A percentile compares a stretch with the other conserved stretches of the same genome.
phyloP scores from a whole-genome alignment of 2,888 invertebrate species.

The Lymantria dispar region DNA sequence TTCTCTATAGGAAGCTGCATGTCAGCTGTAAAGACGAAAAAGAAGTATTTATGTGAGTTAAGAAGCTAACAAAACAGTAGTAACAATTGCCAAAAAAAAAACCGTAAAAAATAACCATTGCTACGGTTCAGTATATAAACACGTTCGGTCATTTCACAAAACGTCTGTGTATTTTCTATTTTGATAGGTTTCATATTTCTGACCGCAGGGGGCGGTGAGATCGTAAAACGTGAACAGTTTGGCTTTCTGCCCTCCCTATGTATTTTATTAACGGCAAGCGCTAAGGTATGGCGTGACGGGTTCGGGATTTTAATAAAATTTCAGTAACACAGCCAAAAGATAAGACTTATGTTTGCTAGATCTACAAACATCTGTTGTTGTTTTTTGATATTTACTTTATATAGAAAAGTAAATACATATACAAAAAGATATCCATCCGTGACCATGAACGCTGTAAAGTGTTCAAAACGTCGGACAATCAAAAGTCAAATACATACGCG shows the following conservation, averaged over 20 bases:
- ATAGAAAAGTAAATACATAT: constrained; percentile 4
- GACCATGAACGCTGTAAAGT: no score
- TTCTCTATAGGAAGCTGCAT: no score
- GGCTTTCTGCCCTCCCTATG: constrained; percentile 53
- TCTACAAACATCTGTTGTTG: constrained; percentile 20
- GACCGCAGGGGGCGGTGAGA: constrained; percentile 52
- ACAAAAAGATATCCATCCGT: no score
- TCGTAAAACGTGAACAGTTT: constrained; percentile 54
- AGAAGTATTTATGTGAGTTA: no score
- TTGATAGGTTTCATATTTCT: constrained; percentile 67
- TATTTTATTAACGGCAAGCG: constrained; percentile 49
- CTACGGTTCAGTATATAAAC: constrained; percentile 40
- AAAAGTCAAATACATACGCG: no score
- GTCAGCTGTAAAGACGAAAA: no score
- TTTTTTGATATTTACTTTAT: constrained; percentile 2
- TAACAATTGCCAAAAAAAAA: no score
- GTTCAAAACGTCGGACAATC: no score
- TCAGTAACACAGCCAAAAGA: constrained; percentile 33
- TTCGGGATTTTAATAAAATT: constrained; percentile 40
- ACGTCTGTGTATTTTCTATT: constrained; percentile 53
- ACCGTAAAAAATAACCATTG: constrained; percentile 2
- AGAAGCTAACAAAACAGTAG: no score
- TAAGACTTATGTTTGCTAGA: constrained; percentile 8
- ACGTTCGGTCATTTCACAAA: constrained; percentile 54
- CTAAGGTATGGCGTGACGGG: constrained; percentile 44